Evolutionary conservation across 2,113 vertebrate species (phyloP).

Genomic region (Nycticebus coucang): DNA sequence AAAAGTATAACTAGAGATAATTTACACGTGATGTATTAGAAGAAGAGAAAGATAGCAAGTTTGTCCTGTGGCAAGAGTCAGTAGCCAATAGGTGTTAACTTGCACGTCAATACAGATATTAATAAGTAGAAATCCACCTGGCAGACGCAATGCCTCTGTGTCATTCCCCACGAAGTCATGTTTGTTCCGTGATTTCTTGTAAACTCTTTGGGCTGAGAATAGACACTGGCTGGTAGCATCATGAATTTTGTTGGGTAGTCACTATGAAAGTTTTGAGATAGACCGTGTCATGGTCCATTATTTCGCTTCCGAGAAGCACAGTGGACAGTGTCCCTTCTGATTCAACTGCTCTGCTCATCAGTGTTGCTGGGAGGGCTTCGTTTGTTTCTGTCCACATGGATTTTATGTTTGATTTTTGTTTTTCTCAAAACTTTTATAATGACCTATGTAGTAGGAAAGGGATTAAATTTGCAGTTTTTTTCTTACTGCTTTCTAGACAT

Average conservation of each 20-base stretch:
- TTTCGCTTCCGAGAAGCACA: too few species aligned
- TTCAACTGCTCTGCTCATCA: too few species aligned
- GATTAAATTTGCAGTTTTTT: not conserved
- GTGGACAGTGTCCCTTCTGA: too few species aligned
- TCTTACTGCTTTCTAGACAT: not conserved
- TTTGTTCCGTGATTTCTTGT: not conserved
- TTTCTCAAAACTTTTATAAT: too few species aligned
- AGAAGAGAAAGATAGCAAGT: not conserved
- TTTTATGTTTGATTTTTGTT: too few species aligned
- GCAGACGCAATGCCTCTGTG: accelerated
- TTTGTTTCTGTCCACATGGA: too few species aligned
- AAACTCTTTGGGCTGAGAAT: not conserved
- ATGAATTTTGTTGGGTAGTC: not conserved
- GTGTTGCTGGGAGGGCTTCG: too few species aligned
- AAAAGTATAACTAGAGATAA: not conserved
- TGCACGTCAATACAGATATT: not conserved
- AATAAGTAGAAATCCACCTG: not conserved
- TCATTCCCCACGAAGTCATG: not conserved
- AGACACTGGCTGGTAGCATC: not conserved
- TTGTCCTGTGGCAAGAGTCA: not conserved
- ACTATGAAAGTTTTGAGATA: too few species aligned
- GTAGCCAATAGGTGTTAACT: not conserved
- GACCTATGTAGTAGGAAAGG: not conserved
- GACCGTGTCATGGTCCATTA: too few species aligned
- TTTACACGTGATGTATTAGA: not conserved